Conservation (phyloP, 2,888 invertebrate species). For the Thecocarcelia acutangulata region DNA sequence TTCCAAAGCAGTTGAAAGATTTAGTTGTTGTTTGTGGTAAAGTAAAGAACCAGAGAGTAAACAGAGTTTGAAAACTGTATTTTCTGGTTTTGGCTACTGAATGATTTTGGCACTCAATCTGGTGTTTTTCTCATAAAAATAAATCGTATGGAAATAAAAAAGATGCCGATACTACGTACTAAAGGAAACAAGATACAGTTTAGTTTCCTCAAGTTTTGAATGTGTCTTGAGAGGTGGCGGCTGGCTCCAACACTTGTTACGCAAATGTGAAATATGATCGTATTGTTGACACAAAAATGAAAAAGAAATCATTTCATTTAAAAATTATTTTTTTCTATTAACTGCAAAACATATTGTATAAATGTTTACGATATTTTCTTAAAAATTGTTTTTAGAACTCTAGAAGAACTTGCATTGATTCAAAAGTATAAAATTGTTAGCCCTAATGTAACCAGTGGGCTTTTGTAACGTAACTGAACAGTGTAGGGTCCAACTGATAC, state of each 20-base stretch:
- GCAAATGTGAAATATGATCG: conserved; percentile 21
- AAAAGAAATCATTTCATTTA: too few relatives aligned
- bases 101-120: conserved; percentile 13
- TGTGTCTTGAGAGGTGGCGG: background rate
- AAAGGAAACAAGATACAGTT: conserved; percentile 9
- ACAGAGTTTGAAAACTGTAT: conserved; percentile 30
- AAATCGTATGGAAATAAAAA: background rate
- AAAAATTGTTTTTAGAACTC: too few relatives aligned
- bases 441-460: too few relatives aligned
- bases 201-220: conserved; percentile 9
- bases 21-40: conserved; percentile 10
- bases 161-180: background rate
- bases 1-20: too few relatives aligned
- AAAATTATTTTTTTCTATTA: too few relatives aligned
- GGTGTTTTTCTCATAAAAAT: background rate
- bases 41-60: conserved; percentile 13
- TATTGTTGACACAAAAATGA: too few relatives aligned
- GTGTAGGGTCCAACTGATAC: too few relatives aligned
- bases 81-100: conserved; percentile 35
- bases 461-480: too few relatives aligned
- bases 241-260: conserved; percentile 7
- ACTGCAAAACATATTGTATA: too few relatives aligned
- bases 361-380: too few relatives aligned
- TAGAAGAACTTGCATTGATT: too few relatives aligned
- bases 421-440: too few relatives aligned